Evolutionary conservation across 2,797 vertebrate species (phyloP), one percentile per base, ranked within the genome.

Genomic region (Molothrus ater): DNA sequence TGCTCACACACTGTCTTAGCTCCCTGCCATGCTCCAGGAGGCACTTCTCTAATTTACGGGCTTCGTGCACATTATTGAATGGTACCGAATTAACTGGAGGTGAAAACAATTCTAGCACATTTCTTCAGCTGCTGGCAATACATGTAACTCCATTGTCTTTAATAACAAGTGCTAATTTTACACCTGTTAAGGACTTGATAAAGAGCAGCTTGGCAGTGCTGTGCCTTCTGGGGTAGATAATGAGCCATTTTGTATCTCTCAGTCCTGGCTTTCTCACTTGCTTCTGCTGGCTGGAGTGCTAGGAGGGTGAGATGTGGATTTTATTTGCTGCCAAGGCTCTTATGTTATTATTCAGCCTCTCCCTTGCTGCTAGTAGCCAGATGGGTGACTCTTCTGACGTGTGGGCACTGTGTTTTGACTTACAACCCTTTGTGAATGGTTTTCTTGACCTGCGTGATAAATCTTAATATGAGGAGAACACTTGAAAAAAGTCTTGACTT

Each of bases 101-200:
- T 95, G 74, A 92, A 95, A 92, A 95, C 93, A 92, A 84, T 96
- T 88, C 80, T 53, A 93, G 56, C 94, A 80, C 86, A 78, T 94
- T 92, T 94, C 90, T 84, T 96, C 95, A 93, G 95, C 95, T 97
- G 91, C 86, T 94, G 88, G 90, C 93, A 95, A 53, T 86, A 59
- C 70, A 80, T 93, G 91, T 92, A 90, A 82, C 88, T 95, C 91
- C 90, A 95, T 95, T 97, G 96, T 93, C 83, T 95, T 90, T 80
- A 92, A 87, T 93, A 96, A 93, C 13, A 25, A 94, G 78, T 80
- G 90, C 90, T 96, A 95, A 95, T 97, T 97, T 96, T 97, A 94
- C 92, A 95, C 93, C 96, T 96, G 95, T 95, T 95, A 96, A 93
- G 83, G 88, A 65, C 83, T 93, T 96, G 93, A 94, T 95, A 92